Percentiles rank a stretch among this genome's conserved stretches.
These are phyloP conservation scores for Drosophila watanabei DNA, from an alignment of 1,140 invertebrate genomes.

Conservation along the genomic window DNA sequence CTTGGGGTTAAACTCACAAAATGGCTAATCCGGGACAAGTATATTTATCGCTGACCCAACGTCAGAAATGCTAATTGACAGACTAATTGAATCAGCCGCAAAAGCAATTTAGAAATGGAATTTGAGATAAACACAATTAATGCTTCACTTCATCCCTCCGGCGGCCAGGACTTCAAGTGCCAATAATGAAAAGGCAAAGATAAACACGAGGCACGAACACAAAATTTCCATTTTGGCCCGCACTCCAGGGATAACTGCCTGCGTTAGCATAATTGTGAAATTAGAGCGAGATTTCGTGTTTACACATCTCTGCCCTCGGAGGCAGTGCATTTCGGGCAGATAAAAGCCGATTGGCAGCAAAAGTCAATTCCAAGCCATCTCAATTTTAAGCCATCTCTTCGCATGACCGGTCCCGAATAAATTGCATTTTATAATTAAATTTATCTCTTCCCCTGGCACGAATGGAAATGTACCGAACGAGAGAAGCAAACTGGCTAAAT, in stretches of 20 bases:
- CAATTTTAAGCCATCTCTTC: slow-evolving; percentile 8
- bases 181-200: slow-evolving; percentile 45
- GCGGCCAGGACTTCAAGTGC: slow-evolving; percentile 10
- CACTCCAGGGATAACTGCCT: slow-evolving; percentile 10
- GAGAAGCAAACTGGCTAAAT: slow-evolving; percentile 49
- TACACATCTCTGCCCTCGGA: slow-evolving; percentile 16
- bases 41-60: slow-evolving; percentile 6
- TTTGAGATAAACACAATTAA: slow-evolving; percentile 74
- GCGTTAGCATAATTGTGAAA: slow-evolving; percentile 47
- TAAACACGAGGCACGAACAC: slow-evolving; percentile 51
- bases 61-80: slow-evolving; percentile 47
- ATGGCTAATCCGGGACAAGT: slow-evolving; percentile 8
- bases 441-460: slow-evolving; percentile 15
- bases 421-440: slow-evolving; percentile 55
- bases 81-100: slow-evolving; percentile 54
- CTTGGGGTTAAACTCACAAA: slow-evolving; percentile 24
- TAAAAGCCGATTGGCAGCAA: slow-evolving; percentile 14
- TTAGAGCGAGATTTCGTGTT: slow-evolving; percentile 28
- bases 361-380: slow-evolving; percentile 32
- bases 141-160: slow-evolving; percentile 40
- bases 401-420: slow-evolving; percentile 28
- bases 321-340: slow-evolving; percentile 2
- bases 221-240: slow-evolving; percentile 55
- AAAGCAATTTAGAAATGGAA: slow-evolving; percentile 62
- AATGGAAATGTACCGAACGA: slow-evolving; percentile 18